A percentile compares a stretch with the other conserved stretches of the same genome.
These are phyloP conservation scores for Porites evermanni DNA, from an alignment of 92 coral and sea anemone species.

Conservation along the genomic window DNA sequence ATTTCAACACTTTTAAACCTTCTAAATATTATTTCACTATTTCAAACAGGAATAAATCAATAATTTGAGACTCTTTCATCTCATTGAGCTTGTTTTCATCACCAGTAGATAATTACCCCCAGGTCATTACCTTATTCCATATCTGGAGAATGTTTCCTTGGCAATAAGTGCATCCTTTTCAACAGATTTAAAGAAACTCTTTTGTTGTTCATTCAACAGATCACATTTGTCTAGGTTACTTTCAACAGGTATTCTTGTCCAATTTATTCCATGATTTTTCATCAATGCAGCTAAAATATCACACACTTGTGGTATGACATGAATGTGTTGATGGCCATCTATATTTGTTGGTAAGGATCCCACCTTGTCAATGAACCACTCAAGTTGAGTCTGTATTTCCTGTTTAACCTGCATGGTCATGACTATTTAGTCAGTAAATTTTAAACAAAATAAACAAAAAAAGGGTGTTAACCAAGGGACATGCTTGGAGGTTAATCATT, in stretches of 20 bases:
- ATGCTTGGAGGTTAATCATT: neutral
- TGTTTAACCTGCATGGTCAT: conserved; percentile 63
- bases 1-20: too few relatives aligned
- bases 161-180: conserved; percentile 69
- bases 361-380: conserved; percentile 68
- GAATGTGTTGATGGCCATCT: conserved; percentile 98
- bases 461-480: neutral
- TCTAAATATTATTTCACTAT: too few relatives aligned
- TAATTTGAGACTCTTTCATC: neutral
- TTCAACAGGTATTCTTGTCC: conserved; percentile 89
- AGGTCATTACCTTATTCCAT: conserved; percentile 70
- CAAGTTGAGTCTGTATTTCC: conserved; percentile 81
- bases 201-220: conserved; percentile 73
- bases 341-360: conserved; percentile 86
- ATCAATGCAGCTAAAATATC: conserved; percentile 60
- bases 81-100: neutral
- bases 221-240: conserved; percentile 38
- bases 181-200: conserved; percentile 69
- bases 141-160: conserved; percentile 44
- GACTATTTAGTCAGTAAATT: neutral
- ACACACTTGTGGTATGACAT: conserved; percentile 78
- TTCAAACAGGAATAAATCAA: too few relatives aligned
- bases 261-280: conserved; percentile 53
- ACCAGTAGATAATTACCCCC: neutral
- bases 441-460: neutral